Conservation (phyloP, 2,113 vertebrate species). For the Strix aluco region DNA sequence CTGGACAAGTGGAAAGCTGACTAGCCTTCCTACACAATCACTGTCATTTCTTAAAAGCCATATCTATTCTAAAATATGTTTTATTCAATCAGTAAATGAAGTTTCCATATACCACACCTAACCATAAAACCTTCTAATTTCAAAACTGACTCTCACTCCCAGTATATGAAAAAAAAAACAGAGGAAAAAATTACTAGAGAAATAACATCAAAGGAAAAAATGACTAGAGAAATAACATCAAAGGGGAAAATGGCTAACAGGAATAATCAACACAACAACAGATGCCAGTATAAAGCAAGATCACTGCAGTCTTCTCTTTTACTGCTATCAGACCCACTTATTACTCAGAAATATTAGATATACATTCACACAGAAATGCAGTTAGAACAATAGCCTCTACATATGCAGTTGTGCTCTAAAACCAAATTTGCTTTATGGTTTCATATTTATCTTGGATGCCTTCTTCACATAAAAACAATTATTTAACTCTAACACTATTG, state of each 20-base stretch:
- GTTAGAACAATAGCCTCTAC: not conserved
- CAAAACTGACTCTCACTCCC: not conserved
- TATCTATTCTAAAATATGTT: not conserved
- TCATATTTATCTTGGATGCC: not conserved
- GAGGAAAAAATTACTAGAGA: not conserved
- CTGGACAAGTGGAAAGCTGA: not conserved
- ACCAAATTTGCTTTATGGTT: not conserved
- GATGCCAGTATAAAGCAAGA: not conserved
- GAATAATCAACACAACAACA: not conserved
- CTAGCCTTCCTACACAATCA: not conserved
- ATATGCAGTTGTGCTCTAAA: not conserved
- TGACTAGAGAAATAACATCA: too few relatives aligned
- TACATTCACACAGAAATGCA: not conserved
- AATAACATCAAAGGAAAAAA: not conserved
- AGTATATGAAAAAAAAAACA: not conserved
- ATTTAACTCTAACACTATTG: not conserved
- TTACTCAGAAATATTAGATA: not conserved
- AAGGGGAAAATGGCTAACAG: not conserved
- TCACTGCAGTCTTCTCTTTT: not conserved
- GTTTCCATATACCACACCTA: not conserved
- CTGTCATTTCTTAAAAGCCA: not conserved
- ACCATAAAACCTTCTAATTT: not conserved
- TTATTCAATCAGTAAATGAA: not conserved
- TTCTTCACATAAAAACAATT: not conserved
- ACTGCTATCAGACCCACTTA: not conserved